Evolutionary conservation across 1,140 invertebrate species (phyloP), one percentile per base, ranked within the genome.

Genomic region (Drosophila asahinai): DNA sequence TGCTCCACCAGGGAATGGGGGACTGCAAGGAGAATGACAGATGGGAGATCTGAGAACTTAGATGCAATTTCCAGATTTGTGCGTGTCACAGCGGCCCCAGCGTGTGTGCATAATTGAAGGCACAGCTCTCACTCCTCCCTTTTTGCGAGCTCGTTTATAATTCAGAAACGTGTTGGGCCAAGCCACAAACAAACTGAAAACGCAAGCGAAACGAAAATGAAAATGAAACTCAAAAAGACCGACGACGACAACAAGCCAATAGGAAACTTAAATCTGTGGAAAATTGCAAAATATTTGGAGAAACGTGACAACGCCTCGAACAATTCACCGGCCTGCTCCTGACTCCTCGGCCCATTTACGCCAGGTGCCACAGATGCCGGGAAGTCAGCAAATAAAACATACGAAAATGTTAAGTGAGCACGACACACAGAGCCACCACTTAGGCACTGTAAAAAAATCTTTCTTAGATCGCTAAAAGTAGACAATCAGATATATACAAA

Each of bases 41-140:
- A 19, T 6, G 15, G 42, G 3, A 22, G 17, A 54, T 66, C 52
- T 25, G 40, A n/a, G 19, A 57, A 57, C 54, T 30, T 54, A 66
- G 70, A 72, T 73, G 70, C 66, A 73, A 72, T 73, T 73, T 61
- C 14, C 54, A 77, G 64, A 77, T 77, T 77, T 77, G 49, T 77
- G 75, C 57, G 64, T 70, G 42, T 33, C 51, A 51, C 25, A 17
- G 33, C 42, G 3, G 27, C 15, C 2, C 25, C 55, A 22, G 48
- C 49, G 59, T 75, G 62, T 81, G 61, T 75, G 80, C 83, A 86
- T 87, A 86, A 83, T 83, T 86, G 80, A 55, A 64, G 83, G 48
- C 62, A 43, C 62, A 45, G 45, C 22, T 25, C 22, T 25, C 22
- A 25, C 22, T 25, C 22, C 6, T 3, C 38, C 12, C 49, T 15